phyloP scores from a whole-genome alignment of 2,888 invertebrate species.

The Drosophila rubida region DNA sequence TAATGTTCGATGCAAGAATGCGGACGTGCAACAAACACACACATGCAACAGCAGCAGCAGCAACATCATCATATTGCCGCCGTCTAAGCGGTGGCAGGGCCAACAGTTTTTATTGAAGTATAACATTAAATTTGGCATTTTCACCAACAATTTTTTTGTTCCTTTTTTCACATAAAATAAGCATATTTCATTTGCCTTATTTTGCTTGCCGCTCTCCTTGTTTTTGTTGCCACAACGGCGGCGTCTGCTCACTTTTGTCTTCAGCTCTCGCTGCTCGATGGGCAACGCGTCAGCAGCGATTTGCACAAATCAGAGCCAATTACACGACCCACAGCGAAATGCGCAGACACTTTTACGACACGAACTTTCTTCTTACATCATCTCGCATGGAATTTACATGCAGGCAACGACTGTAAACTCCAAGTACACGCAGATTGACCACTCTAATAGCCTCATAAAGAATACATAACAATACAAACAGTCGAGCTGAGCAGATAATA shows the following conservation, averaged over 20 bases:
- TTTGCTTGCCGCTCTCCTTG: conserved; percentile 5
- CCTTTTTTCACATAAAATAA: conserved; percentile 58
- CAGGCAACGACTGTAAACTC: conserved; percentile 3
- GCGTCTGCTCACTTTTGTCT: conserved; percentile 41
- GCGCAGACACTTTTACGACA: conserved; percentile 41
- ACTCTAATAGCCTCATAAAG: neutral
- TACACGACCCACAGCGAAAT: conserved; percentile 35
- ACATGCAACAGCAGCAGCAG: neutral
- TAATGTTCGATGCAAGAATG: conserved; percentile 80
- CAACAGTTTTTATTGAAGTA: conserved; percentile 76
- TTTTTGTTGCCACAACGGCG: conserved; percentile 5
- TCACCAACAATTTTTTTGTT: conserved; percentile 24
- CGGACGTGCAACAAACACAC: conserved; percentile 60
- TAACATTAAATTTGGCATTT: conserved; percentile 80
- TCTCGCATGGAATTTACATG: conserved; percentile 1
- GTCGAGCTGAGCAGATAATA: neutral
- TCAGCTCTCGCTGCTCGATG: conserved; percentile 1
- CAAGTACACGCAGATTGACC: conserved; percentile 1
- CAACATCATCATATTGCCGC: conserved; percentile 42
- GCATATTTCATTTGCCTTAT: conserved; percentile 41
- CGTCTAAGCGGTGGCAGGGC: conserved; percentile 45
- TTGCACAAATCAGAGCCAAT: conserved; percentile 50
- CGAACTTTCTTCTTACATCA: conserved; percentile 17
- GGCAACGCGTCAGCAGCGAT: conserved; percentile 24
- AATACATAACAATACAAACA: neutral